Evolutionary conservation across 2,888 invertebrate genomes (phyloP).

Genomic region (Metallyticus violacea): DNA sequence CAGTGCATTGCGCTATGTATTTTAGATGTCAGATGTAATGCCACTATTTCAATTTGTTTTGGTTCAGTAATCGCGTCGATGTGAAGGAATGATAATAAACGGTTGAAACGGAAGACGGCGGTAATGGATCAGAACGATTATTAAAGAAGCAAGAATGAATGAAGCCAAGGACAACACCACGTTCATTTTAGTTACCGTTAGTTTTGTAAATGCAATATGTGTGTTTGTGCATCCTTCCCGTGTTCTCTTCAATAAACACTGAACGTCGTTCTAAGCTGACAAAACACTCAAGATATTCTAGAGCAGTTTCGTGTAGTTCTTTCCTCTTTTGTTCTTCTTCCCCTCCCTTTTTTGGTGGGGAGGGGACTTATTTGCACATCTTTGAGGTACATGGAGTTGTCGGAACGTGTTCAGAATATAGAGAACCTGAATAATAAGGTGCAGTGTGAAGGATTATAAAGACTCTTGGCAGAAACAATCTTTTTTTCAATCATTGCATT

Average conservation of each 20-base stretch:
- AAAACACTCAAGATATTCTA: not conserved
- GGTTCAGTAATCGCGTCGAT: not conserved
- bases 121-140: not conserved
- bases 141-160: not conserved
- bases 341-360: too few species aligned
- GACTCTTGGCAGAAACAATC: too few species aligned
- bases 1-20: not conserved
- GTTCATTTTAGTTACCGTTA: not conserved
- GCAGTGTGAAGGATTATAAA: too few species aligned
- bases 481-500: too few species aligned
- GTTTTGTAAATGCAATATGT: not conserved
- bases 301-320: not conserved
- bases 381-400: too few species aligned
- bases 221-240: not conserved
- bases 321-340: too few species aligned
- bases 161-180: not conserved
- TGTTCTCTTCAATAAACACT: not conserved
- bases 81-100: not conserved
- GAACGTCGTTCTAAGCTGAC: not conserved
- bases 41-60: not conserved
- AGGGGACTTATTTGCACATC: not conserved
- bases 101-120: not conserved
- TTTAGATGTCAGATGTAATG: not conserved
- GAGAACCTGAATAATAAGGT: not conserved
- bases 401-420: not conserved